Conservation (phyloP, 2,113 vertebrate genomes). For the Gulo gulo region DNA sequence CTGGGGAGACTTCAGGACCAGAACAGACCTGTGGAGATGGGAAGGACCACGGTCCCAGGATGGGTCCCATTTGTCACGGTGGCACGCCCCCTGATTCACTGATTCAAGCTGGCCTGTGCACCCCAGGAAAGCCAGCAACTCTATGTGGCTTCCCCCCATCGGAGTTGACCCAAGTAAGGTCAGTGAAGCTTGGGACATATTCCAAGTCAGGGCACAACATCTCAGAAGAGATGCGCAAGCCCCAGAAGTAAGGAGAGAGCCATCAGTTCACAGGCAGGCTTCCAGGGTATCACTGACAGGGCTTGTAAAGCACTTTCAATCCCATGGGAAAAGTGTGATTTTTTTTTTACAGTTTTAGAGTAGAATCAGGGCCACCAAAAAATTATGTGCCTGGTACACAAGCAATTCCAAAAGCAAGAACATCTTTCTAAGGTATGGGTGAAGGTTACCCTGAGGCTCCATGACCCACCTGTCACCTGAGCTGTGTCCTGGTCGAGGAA, state of each 20-base stretch:
- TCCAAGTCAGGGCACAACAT: background rate
- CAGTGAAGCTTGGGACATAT: background rate
- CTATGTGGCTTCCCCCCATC: background rate
- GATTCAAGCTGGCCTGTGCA: background rate
- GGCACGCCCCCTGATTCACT: background rate
- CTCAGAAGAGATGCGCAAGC: background rate
- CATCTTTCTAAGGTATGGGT: background rate
- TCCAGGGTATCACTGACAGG: background rate
- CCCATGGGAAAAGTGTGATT: background rate
- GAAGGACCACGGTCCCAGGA: background rate
- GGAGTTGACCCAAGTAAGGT: background rate
- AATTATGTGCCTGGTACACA: background rate
- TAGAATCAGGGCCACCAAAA: background rate
- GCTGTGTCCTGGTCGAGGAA: background rate
- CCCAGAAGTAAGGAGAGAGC: background rate
- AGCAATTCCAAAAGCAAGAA: background rate
- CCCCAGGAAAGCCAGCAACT: background rate
- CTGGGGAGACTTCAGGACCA: background rate
- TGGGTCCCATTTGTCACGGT: background rate
- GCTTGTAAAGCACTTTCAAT: background rate
- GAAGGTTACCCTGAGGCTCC: background rate
- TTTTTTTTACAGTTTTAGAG: background rate
- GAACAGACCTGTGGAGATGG: background rate
- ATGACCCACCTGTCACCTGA: background rate
- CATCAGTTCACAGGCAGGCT: background rate